Evolutionary conservation across 2,797 vertebrate genomes (phyloP), one percentile per base, ranked within the genome.

Genomic region (Siniperca scherzeri): DNA sequence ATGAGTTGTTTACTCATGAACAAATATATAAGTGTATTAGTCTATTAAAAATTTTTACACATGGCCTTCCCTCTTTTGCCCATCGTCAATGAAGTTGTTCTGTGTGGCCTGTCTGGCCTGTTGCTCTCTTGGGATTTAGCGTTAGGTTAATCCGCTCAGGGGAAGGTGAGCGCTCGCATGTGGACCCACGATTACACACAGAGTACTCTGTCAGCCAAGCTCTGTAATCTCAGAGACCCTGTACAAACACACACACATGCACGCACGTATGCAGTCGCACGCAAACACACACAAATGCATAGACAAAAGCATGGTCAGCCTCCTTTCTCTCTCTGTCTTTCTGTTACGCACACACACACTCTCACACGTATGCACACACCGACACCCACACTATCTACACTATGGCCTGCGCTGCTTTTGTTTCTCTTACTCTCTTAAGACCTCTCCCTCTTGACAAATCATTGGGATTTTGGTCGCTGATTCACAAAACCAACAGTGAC

Each of bases 401-500:
- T 36, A 36, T 36, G 88, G 90, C 90, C 93, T 93, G 92, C 86
- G 90, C 91, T 87, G 90, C 93, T 86, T 94, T 95, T 95, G 86
- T 92, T 92, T 94, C 89, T 81, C 91, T 91, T 96, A 81, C 95
- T 97, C 94, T 95, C 92, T 91, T 82, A 87, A 94, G 93, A 95
- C 96, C 95, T 97, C 96, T 98, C 96, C 96, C 96, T 96, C 96
- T 96, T 94, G 95, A 96, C 96, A 97, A 98, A 97, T 98, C 97
- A 97, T 95, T 90, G 94, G 96, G 97, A 96, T 98, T 97, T 97
- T 92, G 96, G 91, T 90, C 93, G 88, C 93, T 93, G 77, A 97
- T 97, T 97, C 96, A 97, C 94, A 96, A 98, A 98, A 97, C 96
- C 95, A 97, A 96, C 96, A 97, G 95, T 96, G 94, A 97, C 97